Evolutionary conservation across 2,888 invertebrate genomes (phyloP), one percentile per base, ranked within the genome.

Genomic region (Pardosa pseudoannulata): DNA sequence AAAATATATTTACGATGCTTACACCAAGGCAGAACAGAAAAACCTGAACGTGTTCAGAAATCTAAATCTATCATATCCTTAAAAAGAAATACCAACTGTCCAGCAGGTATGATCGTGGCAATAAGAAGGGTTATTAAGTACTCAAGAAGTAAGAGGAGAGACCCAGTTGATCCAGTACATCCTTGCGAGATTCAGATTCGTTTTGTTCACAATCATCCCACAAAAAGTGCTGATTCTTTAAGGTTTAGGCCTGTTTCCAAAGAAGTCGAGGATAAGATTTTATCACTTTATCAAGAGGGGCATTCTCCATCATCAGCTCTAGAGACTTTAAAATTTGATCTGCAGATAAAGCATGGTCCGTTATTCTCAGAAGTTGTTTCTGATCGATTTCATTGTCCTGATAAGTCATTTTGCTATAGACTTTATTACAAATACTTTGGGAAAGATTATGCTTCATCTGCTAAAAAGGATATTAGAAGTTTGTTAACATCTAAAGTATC

Each of bases 1-100:
- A 83, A 83, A 50, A 83, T 83, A 70, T 83, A 83, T 27, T 76
- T 83, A 28, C 75, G 82, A 1, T 83, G 82, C 41, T 50, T 83
- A 23, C 82, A 83, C 27, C 82, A 83, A 29, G 82, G 82, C 13
- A 28, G 82, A 11, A n/a, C 67, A 5, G 82, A 76, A 32, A 83
- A 83, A 50, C 1, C 56, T 27, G 81, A 82, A 3, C 73, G 70
- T 67, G 5, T 50, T 6, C 65, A 50, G 23, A 83, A 71, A 36
- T 28, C 36, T 3, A 76, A 71, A 19, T 23, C 81, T 3, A 2
- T 50, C 16, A 16, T 5, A 19, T 39, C 62, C 7, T 11, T 62
- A 16, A 75, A 70, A 62, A 64, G 82, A 36, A 83, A 83, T 31
- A 83, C 82, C 1, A 78, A 78, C 16, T 83, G 82, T 50, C 82